These are phyloP conservation scores for Sigmodon hispidus DNA, from an alignment of 2,113 vertebrate genomes.

Conservation along the genomic window DNA sequence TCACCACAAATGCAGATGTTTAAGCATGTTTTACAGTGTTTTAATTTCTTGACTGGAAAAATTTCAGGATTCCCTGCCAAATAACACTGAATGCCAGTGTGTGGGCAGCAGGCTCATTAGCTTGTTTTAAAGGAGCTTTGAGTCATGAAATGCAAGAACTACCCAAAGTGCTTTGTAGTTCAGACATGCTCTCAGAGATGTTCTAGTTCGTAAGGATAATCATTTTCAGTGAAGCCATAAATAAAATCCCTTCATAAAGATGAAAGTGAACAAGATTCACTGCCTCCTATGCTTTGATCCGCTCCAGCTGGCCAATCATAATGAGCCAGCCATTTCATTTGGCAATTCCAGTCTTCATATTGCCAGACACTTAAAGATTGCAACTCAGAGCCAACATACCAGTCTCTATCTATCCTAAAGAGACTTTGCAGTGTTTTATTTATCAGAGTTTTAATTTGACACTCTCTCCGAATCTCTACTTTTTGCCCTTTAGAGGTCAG, in stretches of 20 bases:
- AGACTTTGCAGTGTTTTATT: background rate
- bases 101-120: background rate
- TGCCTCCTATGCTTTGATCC: background rate
- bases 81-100: background rate
- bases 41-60: background rate
- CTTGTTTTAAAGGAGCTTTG: background rate
- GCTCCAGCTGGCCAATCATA: background rate
- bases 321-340: background rate
- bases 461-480: background rate
- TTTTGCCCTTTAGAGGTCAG: constrained; percentile 20
- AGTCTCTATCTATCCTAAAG: background rate
- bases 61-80: background rate
- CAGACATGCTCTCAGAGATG: constrained; percentile 8
- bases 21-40: constrained; percentile 1
- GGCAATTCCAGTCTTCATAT: background rate
- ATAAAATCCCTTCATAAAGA: constrained; percentile 60
- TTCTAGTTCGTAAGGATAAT: constrained; percentile 31
- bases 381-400: background rate
- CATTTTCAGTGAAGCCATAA: constrained; percentile 45
- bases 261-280: constrained; percentile 12
- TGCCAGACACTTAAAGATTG: constrained; percentile 27
- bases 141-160: constrained; percentile 13
- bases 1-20: background rate
- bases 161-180: constrained; percentile 16
- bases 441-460: constrained; percentile 56